These are phyloP conservation scores for Polypedilum vanderplanki DNA, from an alignment of 1,140 invertebrate species.

Conservation along the genomic window DNA sequence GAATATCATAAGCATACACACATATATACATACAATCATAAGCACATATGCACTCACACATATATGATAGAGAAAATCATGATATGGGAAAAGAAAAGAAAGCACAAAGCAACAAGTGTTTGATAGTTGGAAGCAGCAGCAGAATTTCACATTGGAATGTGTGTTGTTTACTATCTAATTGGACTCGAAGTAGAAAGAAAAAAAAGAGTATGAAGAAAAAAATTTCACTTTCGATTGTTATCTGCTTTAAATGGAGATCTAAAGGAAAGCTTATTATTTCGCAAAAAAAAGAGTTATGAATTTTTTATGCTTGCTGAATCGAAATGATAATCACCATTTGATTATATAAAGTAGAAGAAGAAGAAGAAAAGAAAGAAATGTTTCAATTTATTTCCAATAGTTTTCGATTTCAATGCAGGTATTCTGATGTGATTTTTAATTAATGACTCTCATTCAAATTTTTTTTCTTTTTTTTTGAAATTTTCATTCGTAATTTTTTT, in stretches of 20 bases:
- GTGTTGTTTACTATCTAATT: constrained; percentile 27
- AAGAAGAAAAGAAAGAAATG: too few species aligned
- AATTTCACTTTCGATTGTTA: constrained; percentile 28
- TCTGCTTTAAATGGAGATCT: constrained; percentile 27
- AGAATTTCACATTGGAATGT: constrained; percentile 25
- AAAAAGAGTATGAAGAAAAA: background rate
- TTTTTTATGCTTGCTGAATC: constrained; percentile 18
- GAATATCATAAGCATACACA: background rate
- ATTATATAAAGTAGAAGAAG: background rate
- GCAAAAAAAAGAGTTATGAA: constrained; percentile 21
- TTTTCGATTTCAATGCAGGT: background rate
- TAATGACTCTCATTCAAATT: background rate
- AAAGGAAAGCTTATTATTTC: constrained; percentile 28
- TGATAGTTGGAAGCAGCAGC: background rate
- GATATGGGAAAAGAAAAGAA: background rate
- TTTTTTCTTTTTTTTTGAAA: background rate
- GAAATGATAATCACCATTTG: constrained; percentile 18
- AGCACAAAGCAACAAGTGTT: constrained; percentile 27
- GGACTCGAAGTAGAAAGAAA: constrained; percentile 21
- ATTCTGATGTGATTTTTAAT: constrained; percentile 11
- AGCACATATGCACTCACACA: background rate
- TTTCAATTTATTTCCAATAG: background rate
- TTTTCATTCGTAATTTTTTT: background rate
- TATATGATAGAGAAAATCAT: background rate
- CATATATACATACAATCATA: too few species aligned